phyloP scores from a whole-genome alignment of 2,797 vertebrate species.

The Rhodeus uyekii region DNA sequence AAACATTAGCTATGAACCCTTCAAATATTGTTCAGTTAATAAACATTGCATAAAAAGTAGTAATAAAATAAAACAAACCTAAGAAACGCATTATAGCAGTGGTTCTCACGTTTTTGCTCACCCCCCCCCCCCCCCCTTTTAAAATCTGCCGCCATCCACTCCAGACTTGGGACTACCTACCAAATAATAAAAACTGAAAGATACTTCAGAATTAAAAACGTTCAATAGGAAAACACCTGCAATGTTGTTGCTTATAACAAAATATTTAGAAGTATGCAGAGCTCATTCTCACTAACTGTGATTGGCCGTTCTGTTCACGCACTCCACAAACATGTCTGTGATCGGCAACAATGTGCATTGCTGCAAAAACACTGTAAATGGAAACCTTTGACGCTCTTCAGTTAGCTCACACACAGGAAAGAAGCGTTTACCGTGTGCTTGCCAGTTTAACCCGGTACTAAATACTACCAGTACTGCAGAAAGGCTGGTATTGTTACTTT shows the following conservation, averaged over 20 bases:
- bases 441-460: background rate
- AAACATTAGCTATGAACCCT: too few species aligned
- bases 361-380: background rate
- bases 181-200: too few species aligned
- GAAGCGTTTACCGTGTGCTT: background rate
- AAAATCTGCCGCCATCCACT: too few species aligned
- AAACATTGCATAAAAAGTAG: too few species aligned
- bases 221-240: too few species aligned
- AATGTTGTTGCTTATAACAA: background rate
- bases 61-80: too few species aligned
- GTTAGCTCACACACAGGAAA: background rate
- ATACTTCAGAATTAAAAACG: too few species aligned
- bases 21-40: too few species aligned
- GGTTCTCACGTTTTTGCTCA: too few species aligned
- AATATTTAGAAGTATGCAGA: background rate
- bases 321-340: background rate
- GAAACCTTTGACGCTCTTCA: background rate
- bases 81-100: too few species aligned
- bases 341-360: background rate
- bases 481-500: background rate
- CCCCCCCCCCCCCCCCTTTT: too few species aligned
- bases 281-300: background rate
- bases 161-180: too few species aligned
- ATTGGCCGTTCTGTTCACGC: background rate
- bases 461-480: background rate